Evolutionary conservation across 2,888 invertebrate genomes (phyloP).

Genomic region (Spodoptera exigua): DNA sequence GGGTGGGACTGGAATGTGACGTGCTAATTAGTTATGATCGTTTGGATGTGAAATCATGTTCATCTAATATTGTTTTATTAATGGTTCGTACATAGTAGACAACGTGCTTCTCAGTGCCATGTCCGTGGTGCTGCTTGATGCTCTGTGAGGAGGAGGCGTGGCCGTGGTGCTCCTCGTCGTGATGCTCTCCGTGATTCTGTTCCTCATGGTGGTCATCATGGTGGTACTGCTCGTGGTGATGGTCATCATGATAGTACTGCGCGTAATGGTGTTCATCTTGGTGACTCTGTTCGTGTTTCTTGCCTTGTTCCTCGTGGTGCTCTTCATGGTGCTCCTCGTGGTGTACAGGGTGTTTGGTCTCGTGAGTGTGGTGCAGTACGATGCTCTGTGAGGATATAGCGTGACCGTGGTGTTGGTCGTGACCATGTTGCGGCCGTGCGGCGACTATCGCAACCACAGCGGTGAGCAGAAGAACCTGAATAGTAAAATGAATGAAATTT

Average conservation of each 20-base stretch:
- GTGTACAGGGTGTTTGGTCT: slow-evolving; percentile 41
- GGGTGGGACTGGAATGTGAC: slow-evolving; percentile 33
- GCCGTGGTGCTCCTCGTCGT: slow-evolving; percentile 16
- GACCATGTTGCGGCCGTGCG: slow-evolving; percentile 45
- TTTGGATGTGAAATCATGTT: too few relatives aligned
- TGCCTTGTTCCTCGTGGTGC: too few relatives aligned
- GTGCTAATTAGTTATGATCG: neutral
- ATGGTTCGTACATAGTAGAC: slow-evolving; percentile 63
- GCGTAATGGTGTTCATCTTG: slow-evolving; percentile 10
- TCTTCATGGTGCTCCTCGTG: slow-evolving; percentile 21
- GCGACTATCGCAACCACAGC: slow-evolving; percentile 38
- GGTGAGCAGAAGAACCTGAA: slow-evolving; percentile 19
- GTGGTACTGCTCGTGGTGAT: too few relatives aligned
- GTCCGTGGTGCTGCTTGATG: slow-evolving; percentile 27
- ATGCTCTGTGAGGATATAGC: slow-evolving; percentile 66
- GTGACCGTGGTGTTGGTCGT: slow-evolving; percentile 61
- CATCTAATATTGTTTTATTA: slow-evolving; percentile 13
- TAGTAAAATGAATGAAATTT: neutral
- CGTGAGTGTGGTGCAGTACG: slow-evolving; percentile 69
- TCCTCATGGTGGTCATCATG: neutral
- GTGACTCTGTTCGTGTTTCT: slow-evolving; percentile 2
- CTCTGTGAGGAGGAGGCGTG: slow-evolving; percentile 23
- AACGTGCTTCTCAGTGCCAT: slow-evolving; percentile 49
- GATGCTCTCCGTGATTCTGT: slow-evolving; percentile 2
- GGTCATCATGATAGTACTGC: too few relatives aligned